Conservation (phyloP, 2,113 vertebrate genomes). For the Lucifuga dentata region DNA sequence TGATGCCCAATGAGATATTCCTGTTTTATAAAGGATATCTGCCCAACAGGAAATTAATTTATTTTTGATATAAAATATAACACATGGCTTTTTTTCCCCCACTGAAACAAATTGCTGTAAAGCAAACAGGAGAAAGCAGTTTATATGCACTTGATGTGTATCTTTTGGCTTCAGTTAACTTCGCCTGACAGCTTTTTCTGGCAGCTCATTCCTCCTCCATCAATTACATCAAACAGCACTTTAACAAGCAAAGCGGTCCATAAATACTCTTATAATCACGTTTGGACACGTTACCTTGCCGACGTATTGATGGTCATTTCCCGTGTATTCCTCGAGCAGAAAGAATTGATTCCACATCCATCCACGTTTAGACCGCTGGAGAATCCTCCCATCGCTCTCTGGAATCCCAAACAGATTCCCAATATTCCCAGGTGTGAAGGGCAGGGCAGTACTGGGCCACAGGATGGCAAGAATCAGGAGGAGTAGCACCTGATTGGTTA, state of each 20-base stretch:
- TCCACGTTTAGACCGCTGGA: conserved; percentile 92
- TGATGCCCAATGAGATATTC: no score
- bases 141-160: conserved; percentile 22
- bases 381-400: conserved; percentile 82
- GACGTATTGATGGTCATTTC: conserved; percentile 95
- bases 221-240: conserved; percentile 62
- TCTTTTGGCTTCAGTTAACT: conserved; percentile 56
- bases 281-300: conserved; percentile 90
- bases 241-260: conserved; percentile 49
- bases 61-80: neutral
- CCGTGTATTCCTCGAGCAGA: conserved; percentile 95
- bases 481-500: conserved; percentile 71
- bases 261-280: conserved; percentile 54
- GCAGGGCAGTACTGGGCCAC: conserved; percentile 71
- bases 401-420: conserved; percentile 73
- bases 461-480: conserved; percentile 73
- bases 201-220: conserved; percentile 59
- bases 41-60: neutral
- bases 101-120: no score
- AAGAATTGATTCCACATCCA: conserved; percentile 99
- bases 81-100: no score
- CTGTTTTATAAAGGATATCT: neutral
- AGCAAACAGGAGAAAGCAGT: neutral
- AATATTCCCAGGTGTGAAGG: conserved; percentile 77
- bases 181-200: conserved; percentile 45